Base-by-base conservation (phyloP, 2,888 invertebrate species). In the Nomada ferruginata region DNA sequence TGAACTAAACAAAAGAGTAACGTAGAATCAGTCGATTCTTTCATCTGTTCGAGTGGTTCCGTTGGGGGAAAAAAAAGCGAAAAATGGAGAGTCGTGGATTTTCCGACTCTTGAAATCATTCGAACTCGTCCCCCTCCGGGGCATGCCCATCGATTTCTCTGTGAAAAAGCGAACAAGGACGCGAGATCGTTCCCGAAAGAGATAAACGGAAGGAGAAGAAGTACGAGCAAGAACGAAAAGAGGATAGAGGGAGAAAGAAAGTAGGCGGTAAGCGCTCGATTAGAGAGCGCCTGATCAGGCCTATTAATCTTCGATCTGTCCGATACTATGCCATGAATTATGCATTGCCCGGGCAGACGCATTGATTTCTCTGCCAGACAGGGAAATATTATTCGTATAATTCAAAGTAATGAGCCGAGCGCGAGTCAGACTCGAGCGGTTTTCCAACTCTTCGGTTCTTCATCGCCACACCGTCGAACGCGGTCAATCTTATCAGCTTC, bases 301-400 rank as follows among this genome's bases (percentile, higher is more conserved):
- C 90, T 91, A 92, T 92, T 92, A 92, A 91, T 92, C 91, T 92
- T 89, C 89, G 86, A 91, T 91, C 91, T 90, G 90, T 89, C 91
- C 89, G 90, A 91, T 91, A 89, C 88, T 79, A 83, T 77, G 83
- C 83, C 83, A 91, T 93, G 91, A 93, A 93, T 93, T 91, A 93
- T 93, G 92, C 92, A 92, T 84, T 81, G 85, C 74, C 84, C 74
- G 85, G 87, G 88, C 87, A 90, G 89, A 91, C 88, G 90, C 92
- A 92, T 92, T 92, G 92, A 92, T 93, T 92, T 92, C 90, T 89
- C 86, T 72, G 83, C 87, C 87, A 87, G 90, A 90, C 91, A 87
- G 88, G 89, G 87, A 92, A 91, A 92, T 93, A 93, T 93, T 91
- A 92, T 91, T 87, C 90, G 87, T 90, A 92, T 93, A 92, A 93